These are phyloP conservation scores for Gadopsis bispinosus DNA, from an alignment of 2,797 vertebrate species.

Conservation along the genomic window DNA sequence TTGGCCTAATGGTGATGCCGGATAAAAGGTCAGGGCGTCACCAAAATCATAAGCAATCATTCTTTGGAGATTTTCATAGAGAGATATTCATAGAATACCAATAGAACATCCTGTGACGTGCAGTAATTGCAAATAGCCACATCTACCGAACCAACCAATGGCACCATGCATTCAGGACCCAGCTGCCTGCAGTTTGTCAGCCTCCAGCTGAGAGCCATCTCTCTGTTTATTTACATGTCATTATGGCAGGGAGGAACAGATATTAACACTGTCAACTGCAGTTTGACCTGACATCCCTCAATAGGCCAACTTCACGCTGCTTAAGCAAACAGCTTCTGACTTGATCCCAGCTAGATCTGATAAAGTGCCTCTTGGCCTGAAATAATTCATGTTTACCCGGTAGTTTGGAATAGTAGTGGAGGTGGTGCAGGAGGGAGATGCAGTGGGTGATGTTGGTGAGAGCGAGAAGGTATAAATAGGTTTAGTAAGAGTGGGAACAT, in stretches of 20 bases:
- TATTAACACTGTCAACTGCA: slow-evolving; percentile 96
- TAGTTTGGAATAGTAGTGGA: slow-evolving; percentile 70
- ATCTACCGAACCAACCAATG: background rate
- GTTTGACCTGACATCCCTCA: slow-evolving; percentile 97
- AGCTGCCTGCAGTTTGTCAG: slow-evolving; percentile 87
- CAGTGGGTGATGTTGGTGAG: background rate
- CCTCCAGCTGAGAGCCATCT: slow-evolving; percentile 91
- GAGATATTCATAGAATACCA: background rate
- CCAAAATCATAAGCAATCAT: background rate
- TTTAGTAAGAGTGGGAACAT: background rate
- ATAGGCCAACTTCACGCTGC: slow-evolving; percentile 82
- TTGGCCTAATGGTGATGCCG: background rate
- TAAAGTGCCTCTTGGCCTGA: slow-evolving; percentile 39
- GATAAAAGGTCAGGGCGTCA: background rate
- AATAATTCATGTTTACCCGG: slow-evolving; percentile 86
- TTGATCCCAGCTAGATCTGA: background rate
- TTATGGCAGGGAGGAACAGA: slow-evolving; percentile 92
- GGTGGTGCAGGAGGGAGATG: slow-evolving; percentile 36
- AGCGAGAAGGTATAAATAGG: background rate
- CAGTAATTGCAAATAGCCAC: background rate
- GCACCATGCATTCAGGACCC: slow-evolving; percentile 47
- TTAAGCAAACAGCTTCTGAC: slow-evolving; percentile 66
- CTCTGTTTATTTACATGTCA: slow-evolving; percentile 98
- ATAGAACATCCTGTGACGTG: background rate
- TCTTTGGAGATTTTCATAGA: background rate